Percentiles rank a stretch among this genome's conserved stretches.
phyloP scores from a whole-genome alignment of 30 jellyfish, hydroid and myxozoan species.

The Aurelia sp. region DNA sequence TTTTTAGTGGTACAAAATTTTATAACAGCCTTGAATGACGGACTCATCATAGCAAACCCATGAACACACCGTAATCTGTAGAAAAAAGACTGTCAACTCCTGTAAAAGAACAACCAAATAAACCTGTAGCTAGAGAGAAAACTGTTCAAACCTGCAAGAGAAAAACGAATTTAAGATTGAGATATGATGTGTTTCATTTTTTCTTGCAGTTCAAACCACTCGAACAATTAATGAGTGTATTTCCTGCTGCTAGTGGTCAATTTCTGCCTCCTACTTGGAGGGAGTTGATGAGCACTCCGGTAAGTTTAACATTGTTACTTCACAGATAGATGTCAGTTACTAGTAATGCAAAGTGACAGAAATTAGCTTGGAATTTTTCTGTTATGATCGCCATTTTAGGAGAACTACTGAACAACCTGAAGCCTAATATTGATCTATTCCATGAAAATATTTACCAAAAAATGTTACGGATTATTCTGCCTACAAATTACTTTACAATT shows the following conservation, averaged over 20 bases:
- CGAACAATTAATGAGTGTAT: constrained; percentile 98
- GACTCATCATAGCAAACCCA: no score
- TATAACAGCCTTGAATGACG: no score
- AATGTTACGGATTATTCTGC: neutral
- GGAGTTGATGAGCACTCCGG: constrained; percentile 88
- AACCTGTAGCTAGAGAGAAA: no score
- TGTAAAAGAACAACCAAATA: no score
- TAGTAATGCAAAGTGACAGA: neutral
- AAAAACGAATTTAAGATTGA: no score
- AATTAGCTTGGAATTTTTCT: neutral
- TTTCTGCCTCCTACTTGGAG: constrained; percentile 95
- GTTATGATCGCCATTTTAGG: neutral
- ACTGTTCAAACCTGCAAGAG: no score
- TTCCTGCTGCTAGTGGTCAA: constrained; percentile 98
- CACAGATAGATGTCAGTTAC: neutral
- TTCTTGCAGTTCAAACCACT: constrained; percentile 88
- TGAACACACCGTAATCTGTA: no score
- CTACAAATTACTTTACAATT: neutral
- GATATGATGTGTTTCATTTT: neutral
- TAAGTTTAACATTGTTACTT: constrained; percentile 24
- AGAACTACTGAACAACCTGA: neutral
- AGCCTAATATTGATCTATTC: neutral
- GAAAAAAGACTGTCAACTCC: no score
- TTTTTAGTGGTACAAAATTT: no score
- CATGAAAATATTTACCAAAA: neutral